phyloP scores from a whole-genome alignment of 1,140 invertebrate species.

The Cepaea nemoralis region DNA sequence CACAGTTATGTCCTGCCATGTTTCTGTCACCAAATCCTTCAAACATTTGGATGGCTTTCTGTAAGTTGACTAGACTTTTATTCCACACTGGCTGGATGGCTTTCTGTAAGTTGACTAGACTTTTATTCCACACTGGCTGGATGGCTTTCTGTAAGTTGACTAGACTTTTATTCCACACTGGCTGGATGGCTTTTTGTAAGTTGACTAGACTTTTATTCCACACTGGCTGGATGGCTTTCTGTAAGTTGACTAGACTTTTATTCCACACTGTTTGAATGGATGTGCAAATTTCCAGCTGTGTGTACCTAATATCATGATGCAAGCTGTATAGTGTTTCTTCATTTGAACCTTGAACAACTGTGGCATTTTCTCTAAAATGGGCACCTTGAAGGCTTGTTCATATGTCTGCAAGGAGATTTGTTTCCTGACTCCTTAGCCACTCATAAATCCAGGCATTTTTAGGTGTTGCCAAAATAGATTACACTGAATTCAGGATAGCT shows the following conservation, averaged over 20 bases:
- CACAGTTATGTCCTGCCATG: conserved; percentile 20
- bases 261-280: too few species aligned
- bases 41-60: conserved; percentile 23
- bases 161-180: too few species aligned
- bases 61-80: conserved; percentile 17
- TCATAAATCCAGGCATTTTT: conserved; percentile 42
- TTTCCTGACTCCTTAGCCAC: conserved; percentile 27
- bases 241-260: too few species aligned
- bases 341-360: neutral
- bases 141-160: too few species aligned
- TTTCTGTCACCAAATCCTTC: conserved; percentile 26
- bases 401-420: conserved; percentile 22
- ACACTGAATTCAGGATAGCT: conserved; percentile 28
- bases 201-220: too few species aligned
- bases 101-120: too few species aligned
- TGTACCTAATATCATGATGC: conserved; percentile 26
- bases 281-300: conserved; percentile 31
- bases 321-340: conserved; percentile 31
- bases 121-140: too few species aligned
- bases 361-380: conserved; percentile 4
- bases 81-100: neutral
- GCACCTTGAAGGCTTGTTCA: conserved; percentile 6
- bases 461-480: conserved; percentile 16
- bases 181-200: too few species aligned
- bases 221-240: too few species aligned